Evolutionary conservation across 2,113 vertebrate species (phyloP), one percentile per base, ranked within the genome.

Genomic region (Cyanoderma ruficeps): DNA sequence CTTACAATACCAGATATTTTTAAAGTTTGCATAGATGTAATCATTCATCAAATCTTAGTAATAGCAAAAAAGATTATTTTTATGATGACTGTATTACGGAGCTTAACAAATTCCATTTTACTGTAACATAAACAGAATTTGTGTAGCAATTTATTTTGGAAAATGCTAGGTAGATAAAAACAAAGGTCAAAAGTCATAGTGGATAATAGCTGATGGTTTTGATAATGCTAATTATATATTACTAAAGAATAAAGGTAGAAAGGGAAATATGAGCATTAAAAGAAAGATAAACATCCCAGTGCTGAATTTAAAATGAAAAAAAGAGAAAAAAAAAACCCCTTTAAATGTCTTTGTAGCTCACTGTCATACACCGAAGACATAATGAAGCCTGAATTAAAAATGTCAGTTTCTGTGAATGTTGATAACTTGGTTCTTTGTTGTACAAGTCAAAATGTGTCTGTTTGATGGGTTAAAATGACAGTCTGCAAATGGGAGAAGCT

Each of bases 381-480:
- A 98, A 98, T 98, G 97, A 98, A 98, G 97, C 95, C 96, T 98
- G 97, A 98, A 98, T 99, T 99, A 98, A 98, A 98, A 98, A 98
- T 97, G 98, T 98, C 98, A 99, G 98, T 98, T 98, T 98, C 98
- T 98, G 97, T 97, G 98, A 98, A 98, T 96, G 97, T 98, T 98
- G 97, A 98, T 98, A 98, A 98, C 98, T 98, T 98, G 98, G 94
- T 93, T 98, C 98, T 99, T 98, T 98, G 98, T 98, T 98, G 98
- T 97, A 97, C 96, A 97, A 98, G 98, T 98, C 98, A 98, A 98
- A 98, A 98, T 98, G 98, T 99, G 98, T 98, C 98, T 99, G 98
- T 98, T 98, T 99, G 99, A 99, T 99, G 99, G 98, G 98, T 98
- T 98, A 99, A 98, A 98, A 98, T 98, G 98, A 98, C 98, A 98